These are phyloP conservation scores for Andrena trimmerana DNA, from an alignment of 2,888 invertebrate genomes.

Conservation along the genomic window DNA sequence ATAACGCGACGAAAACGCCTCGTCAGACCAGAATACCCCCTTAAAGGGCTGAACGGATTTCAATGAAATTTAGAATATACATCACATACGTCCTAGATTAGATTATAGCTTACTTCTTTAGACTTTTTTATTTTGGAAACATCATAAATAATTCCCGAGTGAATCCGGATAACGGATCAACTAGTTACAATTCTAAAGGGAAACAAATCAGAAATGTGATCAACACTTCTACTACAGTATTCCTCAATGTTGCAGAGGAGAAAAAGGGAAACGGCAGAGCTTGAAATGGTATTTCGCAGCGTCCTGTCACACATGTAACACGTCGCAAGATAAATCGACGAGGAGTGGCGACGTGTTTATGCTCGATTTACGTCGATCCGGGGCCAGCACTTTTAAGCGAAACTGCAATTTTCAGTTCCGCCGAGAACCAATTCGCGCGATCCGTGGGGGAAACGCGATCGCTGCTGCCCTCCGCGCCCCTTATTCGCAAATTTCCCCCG, in stretches of 20 bases:
- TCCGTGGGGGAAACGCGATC: not conserved
- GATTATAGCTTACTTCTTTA: too few relatives aligned
- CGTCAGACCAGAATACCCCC: too few relatives aligned
- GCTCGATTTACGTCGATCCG: constrained; percentile 22
- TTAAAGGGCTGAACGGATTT: too few relatives aligned
- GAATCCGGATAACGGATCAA: too few relatives aligned
- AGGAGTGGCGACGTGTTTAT: constrained; percentile 11
- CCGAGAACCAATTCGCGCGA: constrained; percentile 23
- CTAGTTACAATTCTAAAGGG: not conserved
- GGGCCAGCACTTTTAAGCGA: constrained; percentile 19
- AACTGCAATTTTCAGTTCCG: constrained; percentile 34
- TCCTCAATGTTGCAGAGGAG: not conserved
- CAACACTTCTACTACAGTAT: not conserved
- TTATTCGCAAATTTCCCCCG: constrained; percentile 51
- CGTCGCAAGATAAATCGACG: constrained; percentile 36
- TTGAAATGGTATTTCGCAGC: not conserved
- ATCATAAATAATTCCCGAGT: too few relatives aligned
- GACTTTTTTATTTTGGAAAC: too few relatives aligned
- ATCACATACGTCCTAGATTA: too few relatives aligned
- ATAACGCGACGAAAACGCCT: too few relatives aligned
- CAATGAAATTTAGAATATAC: too few relatives aligned
- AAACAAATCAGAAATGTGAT: not conserved
- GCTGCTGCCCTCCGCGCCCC: constrained; percentile 18
- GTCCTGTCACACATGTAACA: constrained; percentile 1
- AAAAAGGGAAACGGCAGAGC: not conserved